Evolutionary conservation across 2,113 vertebrate genomes (phyloP).

Genomic region (Mus pahari): DNA sequence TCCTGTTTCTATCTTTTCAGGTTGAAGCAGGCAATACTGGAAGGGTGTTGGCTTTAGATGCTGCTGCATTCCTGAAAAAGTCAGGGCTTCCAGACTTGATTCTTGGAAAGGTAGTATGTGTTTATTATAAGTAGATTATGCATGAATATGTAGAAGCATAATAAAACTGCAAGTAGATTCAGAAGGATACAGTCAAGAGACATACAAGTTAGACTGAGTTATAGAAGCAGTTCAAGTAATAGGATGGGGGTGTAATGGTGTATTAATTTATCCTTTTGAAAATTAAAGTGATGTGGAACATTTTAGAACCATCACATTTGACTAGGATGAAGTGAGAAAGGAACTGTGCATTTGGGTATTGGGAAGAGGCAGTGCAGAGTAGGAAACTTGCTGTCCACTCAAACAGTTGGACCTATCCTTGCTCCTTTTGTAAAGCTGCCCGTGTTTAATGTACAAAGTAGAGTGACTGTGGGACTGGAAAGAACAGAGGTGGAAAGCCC

Average conservation of each 20-base stretch:
- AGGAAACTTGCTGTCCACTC: conserved; percentile 64
- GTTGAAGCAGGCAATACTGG: conserved; percentile 94
- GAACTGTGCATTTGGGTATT: conserved; percentile 61
- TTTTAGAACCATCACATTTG: conserved; percentile 66
- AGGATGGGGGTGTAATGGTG: not conserved
- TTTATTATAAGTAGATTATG: conserved; percentile 46
- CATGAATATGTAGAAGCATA: not conserved
- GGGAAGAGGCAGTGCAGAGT: conserved; percentile 41
- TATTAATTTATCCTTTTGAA: conserved; percentile 46
- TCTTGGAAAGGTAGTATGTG: conserved; percentile 93
- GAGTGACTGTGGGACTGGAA: not conserved
- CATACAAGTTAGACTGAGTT: conserved; percentile 28
- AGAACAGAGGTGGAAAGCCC: conserved; percentile 10
- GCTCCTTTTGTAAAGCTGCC: conserved; percentile 58
- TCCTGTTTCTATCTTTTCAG: conserved; percentile 84
- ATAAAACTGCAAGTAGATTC: conserved; percentile 34
- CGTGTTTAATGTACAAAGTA: conserved; percentile 55
- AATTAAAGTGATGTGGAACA: conserved; percentile 42
- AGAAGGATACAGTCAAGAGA: conserved; percentile 38
- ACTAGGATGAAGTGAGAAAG: conserved; percentile 64
- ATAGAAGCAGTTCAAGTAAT: conserved; percentile 40
- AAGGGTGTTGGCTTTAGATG: conserved; percentile 94
- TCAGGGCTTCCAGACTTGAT: conserved; percentile 96
- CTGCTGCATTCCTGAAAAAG: conserved; percentile 96
- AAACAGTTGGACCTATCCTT: conserved; percentile 36